Conservation (phyloP, 2,113 vertebrate genomes). For the Triplophysa tibetana region DNA sequence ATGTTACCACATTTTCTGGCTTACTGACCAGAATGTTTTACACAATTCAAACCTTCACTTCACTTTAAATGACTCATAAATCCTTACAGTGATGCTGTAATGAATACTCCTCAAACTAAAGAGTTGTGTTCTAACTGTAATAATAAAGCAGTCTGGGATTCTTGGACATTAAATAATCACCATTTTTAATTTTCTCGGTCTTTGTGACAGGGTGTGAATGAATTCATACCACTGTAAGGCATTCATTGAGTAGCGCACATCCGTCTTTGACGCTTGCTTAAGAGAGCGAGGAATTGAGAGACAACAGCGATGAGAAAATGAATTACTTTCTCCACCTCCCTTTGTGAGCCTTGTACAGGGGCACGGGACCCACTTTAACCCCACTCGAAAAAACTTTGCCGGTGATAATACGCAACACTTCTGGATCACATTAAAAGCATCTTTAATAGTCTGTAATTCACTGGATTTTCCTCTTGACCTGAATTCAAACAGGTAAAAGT, state of each 20-base stretch:
- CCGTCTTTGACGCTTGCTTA: neutral
- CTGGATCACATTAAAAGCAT: too few species aligned
- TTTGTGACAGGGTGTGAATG: neutral
- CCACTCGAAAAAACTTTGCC: too few species aligned
- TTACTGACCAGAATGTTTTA: neutral
- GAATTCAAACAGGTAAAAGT: too few species aligned
- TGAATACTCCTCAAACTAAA: constrained; percentile 4
- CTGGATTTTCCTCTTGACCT: too few species aligned
- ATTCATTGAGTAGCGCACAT: neutral
- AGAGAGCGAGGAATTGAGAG: neutral
- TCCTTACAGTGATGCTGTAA: constrained; percentile 3
- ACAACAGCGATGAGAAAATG: neutral
- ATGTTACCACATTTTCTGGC: neutral
- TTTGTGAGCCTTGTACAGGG: neutral
- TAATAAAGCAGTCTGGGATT: neutral
- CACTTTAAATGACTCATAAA: constrained; percentile 3
- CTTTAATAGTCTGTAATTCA: too few species aligned
- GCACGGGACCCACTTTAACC: too few species aligned
- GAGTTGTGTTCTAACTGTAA: neutral
- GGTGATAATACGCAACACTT: too few species aligned
- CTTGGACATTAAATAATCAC: neutral
- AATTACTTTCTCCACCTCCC: neutral
- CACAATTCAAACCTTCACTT: constrained; percentile 4
- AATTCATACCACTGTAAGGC: neutral
- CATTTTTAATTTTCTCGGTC: neutral